Conservation (phyloP, 2,113 vertebrate species). For the Triplophysa rosa region DNA sequence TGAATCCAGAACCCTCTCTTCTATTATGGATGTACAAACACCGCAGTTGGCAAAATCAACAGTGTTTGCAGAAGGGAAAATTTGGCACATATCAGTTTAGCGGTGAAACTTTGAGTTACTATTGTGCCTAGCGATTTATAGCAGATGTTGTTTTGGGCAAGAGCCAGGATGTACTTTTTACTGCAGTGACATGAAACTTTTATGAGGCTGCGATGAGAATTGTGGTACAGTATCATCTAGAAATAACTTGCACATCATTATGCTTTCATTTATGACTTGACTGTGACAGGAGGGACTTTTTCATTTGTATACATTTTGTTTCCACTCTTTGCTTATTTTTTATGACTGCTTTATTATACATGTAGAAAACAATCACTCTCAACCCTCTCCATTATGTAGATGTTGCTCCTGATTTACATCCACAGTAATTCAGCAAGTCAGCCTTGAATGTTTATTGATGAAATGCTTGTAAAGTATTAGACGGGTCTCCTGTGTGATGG, state of each 20-base stretch:
- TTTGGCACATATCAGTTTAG: constrained; percentile 49
- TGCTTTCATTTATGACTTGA: constrained; percentile 18
- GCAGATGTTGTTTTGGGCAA: constrained; percentile 56
- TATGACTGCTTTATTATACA: constrained; percentile 32
- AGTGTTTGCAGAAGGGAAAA: constrained; percentile 9
- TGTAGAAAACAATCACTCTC: constrained; percentile 32
- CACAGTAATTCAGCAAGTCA: not conserved
- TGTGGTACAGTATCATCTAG: constrained; percentile 16
- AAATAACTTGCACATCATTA: constrained; percentile 39
- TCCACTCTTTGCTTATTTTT: constrained; percentile 4
- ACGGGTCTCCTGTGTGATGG: not conserved
- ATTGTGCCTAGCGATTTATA: constrained; percentile 71
- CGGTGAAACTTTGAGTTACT: constrained; percentile 62
- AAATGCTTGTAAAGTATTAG: not conserved
- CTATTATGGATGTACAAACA: constrained; percentile 43
- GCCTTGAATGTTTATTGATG: constrained; percentile 54
- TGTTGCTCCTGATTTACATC: not conserved
- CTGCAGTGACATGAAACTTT: constrained; percentile 29
- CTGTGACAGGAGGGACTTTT: constrained; percentile 23
- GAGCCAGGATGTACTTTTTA: constrained; percentile 30
- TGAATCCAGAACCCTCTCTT: constrained; percentile 26
- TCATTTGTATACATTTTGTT: constrained; percentile 42
- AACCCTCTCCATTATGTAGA: constrained; percentile 1
- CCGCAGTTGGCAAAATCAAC: constrained; percentile 28
- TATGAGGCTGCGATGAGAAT: constrained; percentile 30